Base-by-base conservation (phyloP, 92 coral and sea anemone species). In the Epizoanthus rinbou region DNA sequence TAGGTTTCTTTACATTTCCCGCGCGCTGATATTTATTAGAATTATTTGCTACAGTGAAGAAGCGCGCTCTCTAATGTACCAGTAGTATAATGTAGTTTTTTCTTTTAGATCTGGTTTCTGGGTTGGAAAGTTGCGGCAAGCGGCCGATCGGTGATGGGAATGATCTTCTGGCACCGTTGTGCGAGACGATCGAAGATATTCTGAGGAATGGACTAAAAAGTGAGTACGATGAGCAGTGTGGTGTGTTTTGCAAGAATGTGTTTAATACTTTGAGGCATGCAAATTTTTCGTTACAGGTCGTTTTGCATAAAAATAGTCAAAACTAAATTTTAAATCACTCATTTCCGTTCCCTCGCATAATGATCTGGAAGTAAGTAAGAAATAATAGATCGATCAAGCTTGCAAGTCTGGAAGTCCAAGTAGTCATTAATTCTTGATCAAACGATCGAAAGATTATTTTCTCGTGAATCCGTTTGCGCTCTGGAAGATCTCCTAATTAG, bases 121-220 rank as follows among this genome's bases (percentile, higher is more conserved):
- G 95, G 31, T 74, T 93, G 70, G 90, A 93, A 79, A 87, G 91
- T 69, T 93, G 93, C n/a, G 70, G 72, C 41, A 93, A 93, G 81
- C 87, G 88, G 19, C 91, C 98, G 1, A 80, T 93, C 17, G 73
- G 88, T 50, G 98, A 93, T 82, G 93, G 76, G 22, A 41, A 93
- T 57, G 83, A 69, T 24, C 80, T 91, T 5, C 66, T 93, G 13
- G 89, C 89, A 4, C 89, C 89, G n/a, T 31, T 93, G 24, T 91
- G 98, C 64, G 93, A 84, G 64, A 88, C 87, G 19, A 79, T 93
- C 10, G 98, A 93, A 69, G 80, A 73, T 19, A 76, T 91, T 59
- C 81, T 93, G 31, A 83, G 98, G 64, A 86, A 56, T 28, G 98
- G 95, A 25, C 72, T 93, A 50, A 93, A 93, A 90, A 80, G 98